Evolutionary conservation across 2,797 vertebrate genomes (phyloP), one percentile per base, ranked within the genome.

Genomic region (Phoxinus dragarum): DNA sequence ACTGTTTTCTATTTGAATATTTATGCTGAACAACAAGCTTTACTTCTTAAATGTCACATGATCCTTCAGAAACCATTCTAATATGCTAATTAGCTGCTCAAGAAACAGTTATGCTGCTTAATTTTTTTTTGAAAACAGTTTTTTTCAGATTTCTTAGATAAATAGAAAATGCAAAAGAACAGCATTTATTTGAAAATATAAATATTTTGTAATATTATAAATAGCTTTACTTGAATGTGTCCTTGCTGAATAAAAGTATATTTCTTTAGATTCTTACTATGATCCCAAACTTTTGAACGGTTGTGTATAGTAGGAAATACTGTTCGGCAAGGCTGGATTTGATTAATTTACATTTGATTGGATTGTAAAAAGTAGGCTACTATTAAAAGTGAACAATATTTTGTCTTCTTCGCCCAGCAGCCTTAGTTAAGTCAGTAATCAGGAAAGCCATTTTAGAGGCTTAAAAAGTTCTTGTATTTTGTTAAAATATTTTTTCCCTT

Each of bases 391-490:
- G 54, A 56, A 56, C 3, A 23, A 56, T 1, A 3, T 21, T 17
- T 8, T 56, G 47, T 59, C 23, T 59, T 59, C 23, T 59, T 59
- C 8, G 9, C 23, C 23, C 8, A 59, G 23, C 56, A 61, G 10
- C 56, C 23, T 59, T 59, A n/a, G 56, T n/a, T 23, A 59, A 71
- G 36, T 38, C 38, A n/a, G 21, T 71, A 42, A 1, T 44, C n/a
- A 73, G n/a, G 47, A 73, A 73, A 73, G 42, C n/a, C n/a, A 73
- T 73, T 73, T 49, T 73, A 47, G 14, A 47, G 42, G 42, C n/a
- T 31, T 72, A 23, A n/a, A 42, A 54, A 69, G 9, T 40, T 40
- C 19, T 69, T 44, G 14, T 11, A 71, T 42, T 71, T 42, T 44
- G 23, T 7, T 42, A 44, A 27, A 27, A 72, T 72, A 23, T 9